A percentile compares a stretch with the other conserved stretches of the same genome.
Evolutionary conservation across 2,797 vertebrate species (phyloP).

Genomic region (Arremon aurantiirostris): DNA sequence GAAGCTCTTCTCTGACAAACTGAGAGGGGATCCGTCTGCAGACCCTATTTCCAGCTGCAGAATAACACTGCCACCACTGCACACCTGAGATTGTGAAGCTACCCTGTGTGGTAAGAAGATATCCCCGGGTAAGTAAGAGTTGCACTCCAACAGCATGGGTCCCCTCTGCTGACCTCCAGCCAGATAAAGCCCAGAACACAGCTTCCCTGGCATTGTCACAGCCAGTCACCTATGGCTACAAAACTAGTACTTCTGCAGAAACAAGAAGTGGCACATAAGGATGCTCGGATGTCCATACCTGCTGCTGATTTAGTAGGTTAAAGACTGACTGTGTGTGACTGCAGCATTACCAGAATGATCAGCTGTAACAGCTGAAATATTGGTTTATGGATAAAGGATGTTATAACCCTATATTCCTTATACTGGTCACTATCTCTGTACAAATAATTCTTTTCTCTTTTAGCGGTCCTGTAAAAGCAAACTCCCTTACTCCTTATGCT

Average conservation of each 20-base stretch:
- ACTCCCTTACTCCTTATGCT: background rate
- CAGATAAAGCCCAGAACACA: background rate
- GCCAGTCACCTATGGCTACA: background rate
- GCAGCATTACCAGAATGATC: background rate
- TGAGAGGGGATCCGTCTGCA: background rate
- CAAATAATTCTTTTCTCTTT: background rate
- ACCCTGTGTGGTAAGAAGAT: background rate
- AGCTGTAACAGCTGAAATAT: background rate
- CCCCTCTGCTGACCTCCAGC: background rate
- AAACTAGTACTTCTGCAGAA: background rate
- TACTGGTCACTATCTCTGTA: background rate
- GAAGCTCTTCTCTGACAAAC: background rate
- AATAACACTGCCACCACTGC: background rate
- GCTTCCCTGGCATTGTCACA: background rate
- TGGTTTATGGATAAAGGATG: background rate
- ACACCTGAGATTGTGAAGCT: background rate
- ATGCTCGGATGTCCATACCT: background rate
- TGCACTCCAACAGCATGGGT: background rate
- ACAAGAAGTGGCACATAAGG: background rate
- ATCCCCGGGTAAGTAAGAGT: background rate
- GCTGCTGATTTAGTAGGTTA: background rate
- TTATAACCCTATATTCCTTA: background rate
- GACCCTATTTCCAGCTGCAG: background rate
- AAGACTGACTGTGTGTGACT: background rate
- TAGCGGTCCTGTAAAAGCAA: background rate